Evolutionary conservation across 2,113 vertebrate species (phyloP), one percentile per base, ranked within the genome.

Genomic region (Cynoglossus semilaevis): DNA sequence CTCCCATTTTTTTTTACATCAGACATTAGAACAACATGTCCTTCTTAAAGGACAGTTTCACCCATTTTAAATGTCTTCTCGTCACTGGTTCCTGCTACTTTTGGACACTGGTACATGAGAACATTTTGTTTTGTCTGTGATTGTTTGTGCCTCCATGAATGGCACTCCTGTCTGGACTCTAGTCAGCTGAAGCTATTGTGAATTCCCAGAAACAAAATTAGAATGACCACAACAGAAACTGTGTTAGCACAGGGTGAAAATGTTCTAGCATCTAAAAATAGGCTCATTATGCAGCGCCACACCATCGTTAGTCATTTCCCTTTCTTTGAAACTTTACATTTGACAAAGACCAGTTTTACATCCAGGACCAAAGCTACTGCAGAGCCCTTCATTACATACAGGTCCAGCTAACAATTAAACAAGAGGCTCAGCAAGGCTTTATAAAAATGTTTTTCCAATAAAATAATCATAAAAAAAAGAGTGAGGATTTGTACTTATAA

Each of bases 201-300:
- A 53, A 53, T 56, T 60, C 41, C 57, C 15, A 67, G 29, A 58
- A 62, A 58, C 36, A 58, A 44, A 4, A 62, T 63, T 40, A 60
- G 55, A 53, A 67, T 36, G 52, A 67, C 19, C 47, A 49, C 35
- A n/a, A 38, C 43, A 63, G 49, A 65, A 22, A 3, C 47, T 15
- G 58, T 9, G 1, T 16, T 40, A 63, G 58, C 44, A 42, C 46
- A 6, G 56, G 68, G 53, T 58, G 22, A 58, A 57, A 63, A 68
- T 57, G 59, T 64, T 65, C 44, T 14, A 29, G 29, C n/a, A 15
- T 59, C 60, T 51, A 69, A 44, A 80, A 72, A 72, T 71, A 83
- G 76, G 65, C 53, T 45, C 50, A 63, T 52, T 60, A 43, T 43
- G 43, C 12, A 17, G 35, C 14, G 2, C 14, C 9, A 44, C 17